Evolutionary conservation across 1,140 invertebrate species (phyloP).

Genomic region (Zaprionus inermis): DNA sequence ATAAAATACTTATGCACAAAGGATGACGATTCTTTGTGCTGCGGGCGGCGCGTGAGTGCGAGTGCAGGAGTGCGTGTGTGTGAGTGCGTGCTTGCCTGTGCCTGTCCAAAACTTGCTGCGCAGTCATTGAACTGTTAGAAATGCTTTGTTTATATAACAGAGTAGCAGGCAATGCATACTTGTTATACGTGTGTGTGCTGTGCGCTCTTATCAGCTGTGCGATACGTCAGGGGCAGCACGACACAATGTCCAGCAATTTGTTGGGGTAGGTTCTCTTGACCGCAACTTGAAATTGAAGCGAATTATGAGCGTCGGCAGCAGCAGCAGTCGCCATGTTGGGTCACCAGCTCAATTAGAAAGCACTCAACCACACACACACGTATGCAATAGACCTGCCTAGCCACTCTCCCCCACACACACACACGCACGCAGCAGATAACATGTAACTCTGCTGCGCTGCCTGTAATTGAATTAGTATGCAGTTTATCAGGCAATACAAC

Average conservation of each 20-base stretch:
- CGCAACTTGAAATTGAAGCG: constrained; percentile 48
- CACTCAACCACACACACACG: constrained; percentile 17
- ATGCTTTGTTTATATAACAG: constrained; percentile 20
- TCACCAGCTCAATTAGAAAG: constrained; percentile 67
- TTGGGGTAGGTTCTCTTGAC: constrained; percentile 68
- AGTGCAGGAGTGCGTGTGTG: not conserved
- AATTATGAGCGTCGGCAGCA: constrained; percentile 33
- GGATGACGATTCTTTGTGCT: constrained; percentile 22
- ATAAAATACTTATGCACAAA: constrained; percentile 31
- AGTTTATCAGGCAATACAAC: constrained; percentile 56
- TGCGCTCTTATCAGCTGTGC: constrained; percentile 55
- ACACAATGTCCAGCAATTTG: constrained; percentile 7
- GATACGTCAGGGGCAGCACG: not conserved
- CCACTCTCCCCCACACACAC: not conserved
- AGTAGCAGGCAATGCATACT: not conserved
- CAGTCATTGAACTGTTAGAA: constrained; percentile 59
- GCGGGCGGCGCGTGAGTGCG: not conserved
- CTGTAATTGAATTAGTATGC: constrained; percentile 63
- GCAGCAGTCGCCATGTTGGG: constrained; percentile 26
- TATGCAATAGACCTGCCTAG: not conserved
- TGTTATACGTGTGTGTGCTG: not conserved
- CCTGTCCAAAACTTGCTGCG: not conserved
- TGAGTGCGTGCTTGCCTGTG: not conserved
- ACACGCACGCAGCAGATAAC: constrained; percentile 46
- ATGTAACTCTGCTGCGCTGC: not conserved